Conservation (phyloP, 2,888 invertebrate species). For the Nineta flava region DNA sequence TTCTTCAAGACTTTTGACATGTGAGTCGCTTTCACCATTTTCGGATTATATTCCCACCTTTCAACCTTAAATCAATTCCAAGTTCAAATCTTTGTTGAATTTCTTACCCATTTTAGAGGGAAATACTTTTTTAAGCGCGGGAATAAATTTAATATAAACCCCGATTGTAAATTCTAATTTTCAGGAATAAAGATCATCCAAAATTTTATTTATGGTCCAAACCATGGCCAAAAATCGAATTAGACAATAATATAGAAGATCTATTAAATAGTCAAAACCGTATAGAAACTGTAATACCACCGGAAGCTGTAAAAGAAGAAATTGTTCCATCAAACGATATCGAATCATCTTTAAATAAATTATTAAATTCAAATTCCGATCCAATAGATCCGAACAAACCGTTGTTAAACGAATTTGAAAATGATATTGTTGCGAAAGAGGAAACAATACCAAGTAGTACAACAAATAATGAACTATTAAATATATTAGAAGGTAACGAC, state of each 20-base stretch:
- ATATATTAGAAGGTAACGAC: conserved; percentile 2
- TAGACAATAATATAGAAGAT: conserved; percentile 5
- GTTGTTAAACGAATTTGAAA: not conserved
- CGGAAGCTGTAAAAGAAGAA: not conserved
- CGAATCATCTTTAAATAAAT: conserved; percentile 4
- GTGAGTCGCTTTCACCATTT: no score
- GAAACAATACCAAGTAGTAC: not conserved
- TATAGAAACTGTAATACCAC: not conserved
- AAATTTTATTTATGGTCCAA: conserved; percentile 78
- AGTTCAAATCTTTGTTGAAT: no score
- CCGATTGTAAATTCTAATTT: no score
- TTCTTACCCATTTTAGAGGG: no score
- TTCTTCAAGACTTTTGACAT: no score
- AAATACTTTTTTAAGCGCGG: no score
- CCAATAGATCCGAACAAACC: not conserved
- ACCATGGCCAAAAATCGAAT: conserved; percentile 50
- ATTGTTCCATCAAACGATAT: conserved; percentile 1
- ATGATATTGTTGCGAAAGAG: not conserved
- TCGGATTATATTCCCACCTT: no score
- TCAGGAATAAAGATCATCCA: conserved; percentile 62
- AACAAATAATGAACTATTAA: conserved; percentile 3
- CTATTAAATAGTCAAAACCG: not conserved
- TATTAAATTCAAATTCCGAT: not conserved
- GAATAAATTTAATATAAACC: no score
- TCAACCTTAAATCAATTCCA: no score